A percentile compares a stretch with the other conserved stretches of the same genome.
These are phyloP conservation scores for Phragmatobia fuliginosa DNA, from an alignment of 2,888 invertebrate species.

Conservation along the genomic window DNA sequence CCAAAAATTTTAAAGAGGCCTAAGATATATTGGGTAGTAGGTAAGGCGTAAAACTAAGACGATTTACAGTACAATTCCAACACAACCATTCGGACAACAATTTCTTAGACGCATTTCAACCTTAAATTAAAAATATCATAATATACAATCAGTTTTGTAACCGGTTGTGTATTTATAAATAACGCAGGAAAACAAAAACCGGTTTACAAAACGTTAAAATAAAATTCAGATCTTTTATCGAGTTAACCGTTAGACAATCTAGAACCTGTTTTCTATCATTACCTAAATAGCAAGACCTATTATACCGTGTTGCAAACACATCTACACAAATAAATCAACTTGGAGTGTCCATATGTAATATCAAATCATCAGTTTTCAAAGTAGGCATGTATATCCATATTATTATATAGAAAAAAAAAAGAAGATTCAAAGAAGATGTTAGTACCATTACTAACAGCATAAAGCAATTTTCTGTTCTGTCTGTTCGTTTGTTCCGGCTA, in stretches of 20 bases:
- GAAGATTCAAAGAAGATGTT: too few relatives aligned
- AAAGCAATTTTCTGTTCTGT: too few relatives aligned
- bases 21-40: too few relatives aligned
- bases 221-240: constrained; percentile 9
- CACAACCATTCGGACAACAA: background rate
- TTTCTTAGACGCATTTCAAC: background rate
- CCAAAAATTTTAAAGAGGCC: too few relatives aligned
- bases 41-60: too few relatives aligned
- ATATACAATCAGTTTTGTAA: background rate
- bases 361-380: too few relatives aligned
- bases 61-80: background rate
- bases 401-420: too few relatives aligned
- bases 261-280: constrained; percentile 21
- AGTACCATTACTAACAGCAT: too few relatives aligned
- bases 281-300: background rate
- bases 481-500: too few relatives aligned
- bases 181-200: background rate
- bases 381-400: too few relatives aligned
- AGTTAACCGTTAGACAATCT: background rate
- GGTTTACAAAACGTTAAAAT: constrained; percentile 5
- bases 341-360: too few relatives aligned
- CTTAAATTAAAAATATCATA: background rate
- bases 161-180: background rate
- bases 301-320: background rate
- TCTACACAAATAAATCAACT: too few relatives aligned